phyloP scores from a whole-genome alignment of 1,140 invertebrate species.

The Macrobrachium nipponense region DNA sequence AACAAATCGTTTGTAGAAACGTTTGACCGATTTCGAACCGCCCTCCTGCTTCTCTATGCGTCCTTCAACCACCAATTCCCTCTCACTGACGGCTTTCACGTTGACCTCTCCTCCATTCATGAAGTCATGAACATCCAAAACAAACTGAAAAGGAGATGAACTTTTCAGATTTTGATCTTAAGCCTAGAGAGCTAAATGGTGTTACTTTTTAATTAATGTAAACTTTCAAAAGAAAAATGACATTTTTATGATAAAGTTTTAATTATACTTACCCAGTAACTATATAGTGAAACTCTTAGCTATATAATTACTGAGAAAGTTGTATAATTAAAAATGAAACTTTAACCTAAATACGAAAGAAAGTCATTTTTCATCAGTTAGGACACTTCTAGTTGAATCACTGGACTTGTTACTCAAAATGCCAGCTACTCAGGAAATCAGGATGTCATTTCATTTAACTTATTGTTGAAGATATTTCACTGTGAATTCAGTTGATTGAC shows the following conservation, averaged over 20 bases:
- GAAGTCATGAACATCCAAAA: slow-evolving; percentile 49
- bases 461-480: neutral
- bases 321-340: neutral
- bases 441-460: neutral
- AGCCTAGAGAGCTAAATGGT: neutral
- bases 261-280: no score
- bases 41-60: slow-evolving; percentile 27
- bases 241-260: no score
- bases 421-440: neutral
- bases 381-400: no score
- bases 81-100: slow-evolving; percentile 30
- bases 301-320: no score
- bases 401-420: no score
- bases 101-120: slow-evolving; percentile 34
- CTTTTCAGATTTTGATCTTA: neutral
- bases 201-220: neutral
- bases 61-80: slow-evolving; percentile 46
- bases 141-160: slow-evolving; percentile 30
- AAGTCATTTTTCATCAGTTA: neutral
- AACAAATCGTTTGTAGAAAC: slow-evolving; percentile 81
- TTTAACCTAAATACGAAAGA: neutral
- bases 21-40: slow-evolving; percentile 70
- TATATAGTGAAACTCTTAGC: no score
- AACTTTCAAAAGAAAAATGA: neutral
- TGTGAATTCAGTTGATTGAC: no score